Base-by-base conservation (phyloP, 2,797 vertebrate genomes). In the Liparis tanakae region DNA sequence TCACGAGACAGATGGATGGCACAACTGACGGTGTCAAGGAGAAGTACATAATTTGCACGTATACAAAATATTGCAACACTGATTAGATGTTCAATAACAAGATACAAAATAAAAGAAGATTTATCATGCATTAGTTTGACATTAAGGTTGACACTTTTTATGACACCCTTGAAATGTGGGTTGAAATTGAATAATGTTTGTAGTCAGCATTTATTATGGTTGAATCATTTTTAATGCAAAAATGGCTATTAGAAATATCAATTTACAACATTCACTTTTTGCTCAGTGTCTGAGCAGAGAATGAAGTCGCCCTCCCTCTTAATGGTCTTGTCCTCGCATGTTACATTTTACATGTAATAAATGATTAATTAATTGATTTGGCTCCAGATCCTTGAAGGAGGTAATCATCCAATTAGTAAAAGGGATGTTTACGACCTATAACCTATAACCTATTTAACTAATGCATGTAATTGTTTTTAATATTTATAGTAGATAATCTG, bases 1-100 rank as follows among this genome's bases (percentile, higher is more conserved):
- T 89, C 88, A 76, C 80, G 39, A 48, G 41, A 79, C 39, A 56
- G 7, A 70, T 17, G 76, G 3, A 46, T 13, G 22, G 74, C 61
- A 61, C 14, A 71, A 48, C 25, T 56, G 17, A 20, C 17, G 5
- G 33, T 22, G 46, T 10, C 39, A 14, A 41, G 25, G 18, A 62
- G 30, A 4, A 25, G n/a, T 33, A 9, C 59, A 37, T 60, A 12
- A 46, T 53, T 7, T 53, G 44, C 2, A 44, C 39, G 4, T 30
- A 2, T 33, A 54, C 8, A 20, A 9, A 43, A 43, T 10, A 15
- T 30, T 39, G 10, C n/a, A 22, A 25, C 34, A 58, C 9, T 17
- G 37, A 18, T 12, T 54, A 58, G 6, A 55, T 37, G 39, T 13
- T 41, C 39, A 41, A 14, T 41, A 13, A 41, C 12, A 41, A 10